Evolutionary conservation across 2,113 vertebrate species (phyloP).

Genomic region (Serinus canaria): DNA sequence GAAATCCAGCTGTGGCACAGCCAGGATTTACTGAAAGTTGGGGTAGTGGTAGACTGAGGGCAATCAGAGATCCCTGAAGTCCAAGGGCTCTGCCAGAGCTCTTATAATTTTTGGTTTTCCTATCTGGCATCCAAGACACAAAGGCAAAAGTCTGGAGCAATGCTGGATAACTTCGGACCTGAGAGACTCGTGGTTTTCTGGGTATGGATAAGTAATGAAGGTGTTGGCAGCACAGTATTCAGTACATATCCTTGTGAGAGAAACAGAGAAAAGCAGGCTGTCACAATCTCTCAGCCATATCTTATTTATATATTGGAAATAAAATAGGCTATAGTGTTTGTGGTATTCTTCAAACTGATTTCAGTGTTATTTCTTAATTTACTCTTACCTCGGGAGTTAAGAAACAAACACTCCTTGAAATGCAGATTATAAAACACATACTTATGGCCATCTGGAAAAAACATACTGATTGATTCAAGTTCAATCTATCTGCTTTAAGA

Average conservation of each 20-base stretch:
- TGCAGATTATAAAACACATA: slow-evolving; percentile 44
- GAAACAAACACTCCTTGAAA: slow-evolving; percentile 53
- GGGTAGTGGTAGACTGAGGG: background rate
- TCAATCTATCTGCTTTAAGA: slow-evolving; percentile 65
- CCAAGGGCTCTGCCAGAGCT: background rate
- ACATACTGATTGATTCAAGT: slow-evolving; percentile 66
- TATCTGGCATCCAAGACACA: background rate
- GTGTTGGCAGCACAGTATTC: background rate
- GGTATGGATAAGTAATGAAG: background rate
- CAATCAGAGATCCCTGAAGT: background rate
- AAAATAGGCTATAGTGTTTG: background rate
- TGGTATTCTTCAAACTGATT: background rate
- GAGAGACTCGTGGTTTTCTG: background rate
- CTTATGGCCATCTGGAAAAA: slow-evolving; percentile 71
- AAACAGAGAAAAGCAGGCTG: slow-evolving; percentile 9
- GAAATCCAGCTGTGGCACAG: background rate
- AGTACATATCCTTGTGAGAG: background rate
- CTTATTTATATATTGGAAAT: background rate
- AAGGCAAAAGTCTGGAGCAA: background rate
- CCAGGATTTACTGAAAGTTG: background rate
- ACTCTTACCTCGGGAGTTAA: slow-evolving; percentile 35
- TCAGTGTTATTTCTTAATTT: slow-evolving; percentile 52
- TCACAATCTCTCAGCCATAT: background rate
- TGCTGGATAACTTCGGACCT: background rate
- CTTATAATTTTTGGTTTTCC: background rate